Percentiles rank a stretch among this genome's conserved stretches.
These are phyloP conservation scores for Drosophila ercepeae DNA, from an alignment of 1,140 invertebrate species.

Conservation along the genomic window DNA sequence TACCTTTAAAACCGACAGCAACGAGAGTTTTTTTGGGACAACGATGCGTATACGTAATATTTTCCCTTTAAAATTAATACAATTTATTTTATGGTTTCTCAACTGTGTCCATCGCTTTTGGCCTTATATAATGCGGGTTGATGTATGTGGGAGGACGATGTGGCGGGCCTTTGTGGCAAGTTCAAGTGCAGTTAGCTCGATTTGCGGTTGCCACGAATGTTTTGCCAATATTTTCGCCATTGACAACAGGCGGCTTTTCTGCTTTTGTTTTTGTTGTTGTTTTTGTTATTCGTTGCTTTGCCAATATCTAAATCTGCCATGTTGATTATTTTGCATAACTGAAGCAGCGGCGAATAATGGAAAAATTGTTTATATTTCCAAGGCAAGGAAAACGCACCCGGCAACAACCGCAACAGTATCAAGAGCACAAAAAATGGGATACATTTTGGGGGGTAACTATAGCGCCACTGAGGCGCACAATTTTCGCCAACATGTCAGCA, in stretches of 20 bases:
- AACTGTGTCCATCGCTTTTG: constrained; percentile 34
- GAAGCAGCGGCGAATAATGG: constrained; percentile 36
- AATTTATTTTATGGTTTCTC: constrained; percentile 9
- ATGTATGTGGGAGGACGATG: constrained; percentile 50
- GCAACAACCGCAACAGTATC: constrained; percentile 16
- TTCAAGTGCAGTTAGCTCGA: constrained; percentile 68
- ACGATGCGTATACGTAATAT: background rate
- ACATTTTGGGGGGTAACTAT: constrained; percentile 39
- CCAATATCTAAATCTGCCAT: constrained; percentile 36
- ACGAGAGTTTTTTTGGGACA: no score
- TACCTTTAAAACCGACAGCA: no score
- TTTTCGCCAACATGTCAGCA: constrained; percentile 56
- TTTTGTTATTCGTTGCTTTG: constrained; percentile 47
- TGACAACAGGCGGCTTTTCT: constrained; percentile 52
- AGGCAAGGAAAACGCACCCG: constrained; percentile 38
- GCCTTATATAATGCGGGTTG: constrained; percentile 74
- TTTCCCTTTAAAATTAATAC: background rate
- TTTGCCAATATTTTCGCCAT: constrained; percentile 79
- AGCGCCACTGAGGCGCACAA: constrained; percentile 76
- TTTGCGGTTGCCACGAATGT: constrained; percentile 66
- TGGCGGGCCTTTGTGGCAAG: constrained; percentile 66
- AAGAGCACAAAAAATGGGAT: constrained; percentile 5
- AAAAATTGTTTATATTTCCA: constrained; percentile 54
- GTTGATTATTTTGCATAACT: constrained; percentile 64
- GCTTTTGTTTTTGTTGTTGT: constrained; percentile 17